Conservation (phyloP, 2,797 vertebrate genomes). For the Prunella strophiata region DNA sequence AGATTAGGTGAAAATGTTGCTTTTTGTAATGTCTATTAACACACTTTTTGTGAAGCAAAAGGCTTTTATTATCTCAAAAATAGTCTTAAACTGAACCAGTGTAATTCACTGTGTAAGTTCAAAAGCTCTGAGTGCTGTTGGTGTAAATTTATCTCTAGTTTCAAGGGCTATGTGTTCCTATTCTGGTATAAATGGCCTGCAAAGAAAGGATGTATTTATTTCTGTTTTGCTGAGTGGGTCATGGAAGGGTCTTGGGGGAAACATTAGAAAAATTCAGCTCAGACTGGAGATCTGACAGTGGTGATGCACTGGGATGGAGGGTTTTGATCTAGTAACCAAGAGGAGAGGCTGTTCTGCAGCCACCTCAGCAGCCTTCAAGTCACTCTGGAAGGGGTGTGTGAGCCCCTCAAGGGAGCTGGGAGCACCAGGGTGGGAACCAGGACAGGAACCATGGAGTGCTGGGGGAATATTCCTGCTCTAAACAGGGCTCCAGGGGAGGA, state of each 20-base stretch:
- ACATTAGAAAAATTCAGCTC: not conserved
- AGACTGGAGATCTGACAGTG: not conserved
- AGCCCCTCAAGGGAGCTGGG: not conserved
- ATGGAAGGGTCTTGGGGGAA: not conserved
- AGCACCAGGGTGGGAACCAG: not conserved
- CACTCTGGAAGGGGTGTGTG: fast-evolving
- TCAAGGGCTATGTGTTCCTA: not conserved
- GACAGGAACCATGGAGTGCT: not conserved
- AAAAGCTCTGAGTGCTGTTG: not conserved
- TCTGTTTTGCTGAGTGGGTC: not conserved
- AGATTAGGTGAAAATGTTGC: not conserved
- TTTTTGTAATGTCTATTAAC: not conserved
- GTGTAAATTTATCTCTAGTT: not conserved
- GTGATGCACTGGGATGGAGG: not conserved
- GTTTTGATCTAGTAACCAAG: not conserved
- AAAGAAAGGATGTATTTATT: not conserved
- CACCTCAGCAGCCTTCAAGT: not conserved
- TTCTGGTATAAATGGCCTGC: not conserved
- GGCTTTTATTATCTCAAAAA: not conserved
- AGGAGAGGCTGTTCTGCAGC: not conserved
- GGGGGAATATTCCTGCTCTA: not conserved
- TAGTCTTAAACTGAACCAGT: not conserved
- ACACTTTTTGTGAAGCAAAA: not conserved
- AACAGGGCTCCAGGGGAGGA: not conserved
- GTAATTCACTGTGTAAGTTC: not conserved